Base-by-base conservation (phyloP, 2,888 invertebrate genomes). In the Phragmatobia fuliginosa region DNA sequence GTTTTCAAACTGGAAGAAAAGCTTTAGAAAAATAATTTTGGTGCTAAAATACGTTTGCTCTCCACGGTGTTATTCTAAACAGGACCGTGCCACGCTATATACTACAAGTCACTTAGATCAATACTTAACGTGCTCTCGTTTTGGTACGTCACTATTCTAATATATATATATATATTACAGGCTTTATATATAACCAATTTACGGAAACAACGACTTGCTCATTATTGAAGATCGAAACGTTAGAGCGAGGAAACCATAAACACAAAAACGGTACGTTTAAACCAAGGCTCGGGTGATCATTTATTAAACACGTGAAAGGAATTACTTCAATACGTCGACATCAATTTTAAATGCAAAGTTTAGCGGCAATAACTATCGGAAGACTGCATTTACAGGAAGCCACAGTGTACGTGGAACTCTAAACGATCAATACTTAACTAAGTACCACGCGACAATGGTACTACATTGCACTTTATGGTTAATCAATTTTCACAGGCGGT, bases 381-480 rank as follows among this genome's bases (percentile, higher is more conserved):
- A 95, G 95, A 95, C 95, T 93, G 94, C 90, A 90, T 91, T 94
- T 87, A 91, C 90, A 94, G 95, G 94, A 95, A 95, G 94, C 94
- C 94, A 94, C 92, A 88, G 91, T 90, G 91, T 91, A 90, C 86
- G 88, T 88, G 91, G 90, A 91, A 92, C 92, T 90, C 91, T 91
- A 91, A 87, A 90, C 88, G 90, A 91, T 89, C 90, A 88, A 78
- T 89, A 90, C 94, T 92, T 93, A 93, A 89, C 94, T 94, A 93
- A 91, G 91, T 91, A 92, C 92, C 91, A 87, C 88, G 87, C 87
- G 84, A 88, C 85, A 85, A 84, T 85, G 90, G 90, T 90, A 91
- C 91, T 90, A 90, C 90, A 90, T 92, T 92, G 91, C 93, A 91
- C 91, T 90, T 91, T 85, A 84, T 88, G 91, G 90, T 91, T 89